phyloP scores from a whole-genome alignment of 1,140 invertebrate genomes.

The Chionoecetes opilio region DNA sequence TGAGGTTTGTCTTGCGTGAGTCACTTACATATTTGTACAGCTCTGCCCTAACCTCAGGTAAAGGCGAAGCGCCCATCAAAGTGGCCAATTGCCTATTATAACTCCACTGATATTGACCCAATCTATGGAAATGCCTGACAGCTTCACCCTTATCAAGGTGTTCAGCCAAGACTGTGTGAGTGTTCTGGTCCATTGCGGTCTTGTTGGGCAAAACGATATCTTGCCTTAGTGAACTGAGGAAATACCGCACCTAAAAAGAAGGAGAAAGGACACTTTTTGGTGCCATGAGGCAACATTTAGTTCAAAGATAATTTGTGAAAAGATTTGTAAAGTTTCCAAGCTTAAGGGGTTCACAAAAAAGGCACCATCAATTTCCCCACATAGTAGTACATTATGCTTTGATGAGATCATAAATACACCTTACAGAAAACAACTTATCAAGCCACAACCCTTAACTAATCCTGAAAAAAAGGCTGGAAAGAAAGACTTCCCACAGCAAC shows the following conservation, averaged over 20 bases:
- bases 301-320: neutral
- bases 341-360: neutral
- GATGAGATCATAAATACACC: no score
- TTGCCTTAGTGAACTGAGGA: neutral
- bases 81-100: slow-evolving; percentile 34
- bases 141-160: neutral
- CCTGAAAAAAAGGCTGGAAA: no score
- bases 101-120: slow-evolving; percentile 23
- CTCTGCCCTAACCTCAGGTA: neutral
- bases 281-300: neutral
- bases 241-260: slow-evolving; percentile 55
- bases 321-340: neutral
- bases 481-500: no score
- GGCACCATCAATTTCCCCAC: no score
- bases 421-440: no score
- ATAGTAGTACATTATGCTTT: no score
- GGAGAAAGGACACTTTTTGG: neutral
- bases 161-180: slow-evolving; percentile 12
- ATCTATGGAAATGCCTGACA: slow-evolving; percentile 46
- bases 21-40: slow-evolving; percentile 5
- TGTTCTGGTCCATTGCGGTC: slow-evolving; percentile 44
- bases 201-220: slow-evolving; percentile 43
- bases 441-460: no score
- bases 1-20: neutral
- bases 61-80: neutral